Base-by-base conservation (phyloP, 2,113 vertebrate species). In the Xenus cinereus region DNA sequence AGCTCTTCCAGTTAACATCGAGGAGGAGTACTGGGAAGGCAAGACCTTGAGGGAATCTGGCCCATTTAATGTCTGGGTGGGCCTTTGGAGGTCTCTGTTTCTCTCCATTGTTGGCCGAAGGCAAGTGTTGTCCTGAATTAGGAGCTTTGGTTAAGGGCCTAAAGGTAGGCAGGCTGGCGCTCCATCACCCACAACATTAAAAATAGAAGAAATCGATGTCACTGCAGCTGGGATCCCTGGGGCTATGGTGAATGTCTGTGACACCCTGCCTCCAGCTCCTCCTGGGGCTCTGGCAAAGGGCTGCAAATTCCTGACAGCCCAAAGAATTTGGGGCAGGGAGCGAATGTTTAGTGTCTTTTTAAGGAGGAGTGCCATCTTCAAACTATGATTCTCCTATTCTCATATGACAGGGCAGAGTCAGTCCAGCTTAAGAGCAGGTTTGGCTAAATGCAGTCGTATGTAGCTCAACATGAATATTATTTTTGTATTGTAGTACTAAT, bases 281-380 rank as follows among this genome's bases (percentile, higher is more conserved):
- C 64, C 63, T 53, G 59, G 53, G 63, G 12, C 83, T 84, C 75
- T 77, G 86, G 79, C 83, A 93, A 90, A 93, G 62, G 23, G 46
- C 79, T 81, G 35, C 60, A 41, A 63, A 88, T 68, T 92, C 88
- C 87, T 72, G 64, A 30, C 51, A 74, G 20, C 10, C 35, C 56
- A 73, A 91, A 78, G 76, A 87, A 91, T 72, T 56, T 75, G 73
- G 60, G n/a, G 16, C 56, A 71, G 67, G 73, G 77, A 91, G 46
- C 0, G 1, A 60, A 12, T 14, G 39, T 51, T 75, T 51, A 8
- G 12, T 1, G 1, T 32, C 73, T 67, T 89, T 80, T 87, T 75
- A 91, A 84, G 48, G 75, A 91, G 32, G 60, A 83, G 17, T 50
- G 14, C 12, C 9, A 5, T 23, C 84, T 84, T 32, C 8, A 13